Evolutionary conservation across 2,888 invertebrate genomes (phyloP), one percentile per base, ranked within the genome.

Genomic region (Drosophila vallismaia): DNA sequence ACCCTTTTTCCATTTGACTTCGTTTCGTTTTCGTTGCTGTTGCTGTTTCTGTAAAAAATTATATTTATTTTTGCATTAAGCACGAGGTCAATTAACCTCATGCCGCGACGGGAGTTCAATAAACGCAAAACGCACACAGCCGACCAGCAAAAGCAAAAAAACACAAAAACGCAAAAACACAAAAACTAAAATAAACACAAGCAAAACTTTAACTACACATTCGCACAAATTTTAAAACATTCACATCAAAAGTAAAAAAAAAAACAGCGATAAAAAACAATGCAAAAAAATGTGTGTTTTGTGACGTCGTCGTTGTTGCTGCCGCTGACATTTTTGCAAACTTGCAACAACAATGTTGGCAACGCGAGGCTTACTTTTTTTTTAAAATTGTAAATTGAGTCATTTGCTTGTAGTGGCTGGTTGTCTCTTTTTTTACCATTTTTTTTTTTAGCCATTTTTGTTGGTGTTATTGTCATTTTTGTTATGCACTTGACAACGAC

Each of bases 51-150:
- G 50, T 31, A 73, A 70, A 76, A 85, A 82, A 79, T 77, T 86
- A 80, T 86, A 84, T 84, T 84, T 84, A 88, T 79, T 84, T 87
- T 77, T 89, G 79, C 87, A 86, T 90, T 89, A 81, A 85, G 89
- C 89, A 89, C 90, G 90, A 89, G 90, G 89, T 89, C 90, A 89
- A 90, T 89, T 89, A 90, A 89, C 88, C 89, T 82, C 84, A 84
- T 80, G 81, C 88, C 82, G 76, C 71, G 75, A 66, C 74, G 66
- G 68, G 79, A 88, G 89, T 89, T 89, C 89, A 89, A 89, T 88
- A 89, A 90, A 89, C 89, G 89, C 87, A 75, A 80, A 64, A 69
- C 72, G 75, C 68, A 75, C 64, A 38, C 10, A 53, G 51, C 36
- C 49, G 36, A 33, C 52, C 51, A 31, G 52, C 44, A 31, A 38